Base-by-base conservation (phyloP, 2,888 invertebrate species). In the Drosophila anomalipes region DNA sequence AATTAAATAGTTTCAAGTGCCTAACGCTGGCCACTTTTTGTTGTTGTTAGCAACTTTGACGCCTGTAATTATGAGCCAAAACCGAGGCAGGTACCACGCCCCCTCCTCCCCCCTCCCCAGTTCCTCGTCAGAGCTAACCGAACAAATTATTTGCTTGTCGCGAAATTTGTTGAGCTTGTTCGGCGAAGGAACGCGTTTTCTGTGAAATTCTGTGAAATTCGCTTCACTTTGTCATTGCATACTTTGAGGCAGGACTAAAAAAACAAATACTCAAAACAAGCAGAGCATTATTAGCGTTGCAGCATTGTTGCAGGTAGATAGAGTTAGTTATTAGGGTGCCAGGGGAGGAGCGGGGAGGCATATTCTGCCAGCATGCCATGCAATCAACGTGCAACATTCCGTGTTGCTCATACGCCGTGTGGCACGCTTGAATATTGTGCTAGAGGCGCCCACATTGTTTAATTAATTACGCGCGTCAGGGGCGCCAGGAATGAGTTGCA, bases 1-100 rank as follows among this genome's bases (percentile, higher is more conserved):
- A 89, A 87, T 87, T 87, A 85, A 85, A 85, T 87, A 87, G 87
- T 89, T 87, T 83, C 75, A 77, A 87, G 89, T 83, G 76, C 69
- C 75, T 75, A 35, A 44, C 76, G 84, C 74, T 81, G 77, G 79
- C 86, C 87, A 83, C 79, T 86, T 86, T 77, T 79, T 74, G 82
- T 78, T 75, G 82, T 82, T 85, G 79, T 76, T 82, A 82, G 82
- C 87, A 86, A 86, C 84, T 81, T 77, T 82, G 81, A 79, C 83
- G 86, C 84, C 79, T 88, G 89, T 82, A 83, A 89, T 86, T 86
- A 82, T 76, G 74, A 78, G 63, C 64, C 70, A 10, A 35, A 57
- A 47, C 52, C 41, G n/a, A 33, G 35, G 16, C 37, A 62, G 56
- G 39, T 22, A 14, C 19, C 37, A n/a, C 28, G 35, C 44, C 35